phyloP scores from a whole-genome alignment of 2,113 vertebrate species.

The Oryzias javanicus region DNA sequence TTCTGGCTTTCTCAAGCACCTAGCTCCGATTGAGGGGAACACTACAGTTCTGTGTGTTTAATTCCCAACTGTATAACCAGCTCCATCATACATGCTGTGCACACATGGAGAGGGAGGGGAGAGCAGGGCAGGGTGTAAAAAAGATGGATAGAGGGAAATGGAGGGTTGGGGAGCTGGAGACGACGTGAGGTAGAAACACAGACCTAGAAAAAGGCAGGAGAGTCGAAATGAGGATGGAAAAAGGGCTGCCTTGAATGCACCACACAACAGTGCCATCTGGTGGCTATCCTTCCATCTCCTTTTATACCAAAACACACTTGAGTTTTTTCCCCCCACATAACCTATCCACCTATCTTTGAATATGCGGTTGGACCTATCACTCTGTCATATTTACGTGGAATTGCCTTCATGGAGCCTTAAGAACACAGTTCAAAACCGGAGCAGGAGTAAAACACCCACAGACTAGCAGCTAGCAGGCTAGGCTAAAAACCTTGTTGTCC shows the following conservation, averaged over 20 bases:
- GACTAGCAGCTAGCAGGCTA: conserved; percentile 22
- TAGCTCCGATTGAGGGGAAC: conserved; percentile 43
- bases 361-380: not conserved
- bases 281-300: conserved; percentile 32
- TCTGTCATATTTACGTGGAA: too few relatives aligned
- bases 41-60: conserved; percentile 56
- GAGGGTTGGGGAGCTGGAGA: conserved; percentile 22
- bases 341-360: too few relatives aligned
- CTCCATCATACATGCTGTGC: conserved; percentile 57
- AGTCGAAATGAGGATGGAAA: conserved; percentile 25
- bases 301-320: conserved; percentile 16
- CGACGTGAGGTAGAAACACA: conserved; percentile 53
- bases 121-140: conserved; percentile 3
- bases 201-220: conserved; percentile 52
- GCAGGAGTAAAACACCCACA: not conserved
- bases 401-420: not conserved
- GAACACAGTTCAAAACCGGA: conserved; percentile 27
- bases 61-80: conserved; percentile 64
- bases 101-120: conserved; percentile 21
- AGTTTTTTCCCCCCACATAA: not conserved
- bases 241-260: conserved; percentile 33
- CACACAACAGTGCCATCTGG: conserved; percentile 73
- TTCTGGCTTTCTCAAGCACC: conserved; percentile 36
- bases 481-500: conserved; percentile 14
- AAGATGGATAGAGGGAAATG: conserved; percentile 20